These are phyloP conservation scores for Tychaedon coryphoeus DNA, from an alignment of 2,113 vertebrate species.

Conservation along the genomic window DNA sequence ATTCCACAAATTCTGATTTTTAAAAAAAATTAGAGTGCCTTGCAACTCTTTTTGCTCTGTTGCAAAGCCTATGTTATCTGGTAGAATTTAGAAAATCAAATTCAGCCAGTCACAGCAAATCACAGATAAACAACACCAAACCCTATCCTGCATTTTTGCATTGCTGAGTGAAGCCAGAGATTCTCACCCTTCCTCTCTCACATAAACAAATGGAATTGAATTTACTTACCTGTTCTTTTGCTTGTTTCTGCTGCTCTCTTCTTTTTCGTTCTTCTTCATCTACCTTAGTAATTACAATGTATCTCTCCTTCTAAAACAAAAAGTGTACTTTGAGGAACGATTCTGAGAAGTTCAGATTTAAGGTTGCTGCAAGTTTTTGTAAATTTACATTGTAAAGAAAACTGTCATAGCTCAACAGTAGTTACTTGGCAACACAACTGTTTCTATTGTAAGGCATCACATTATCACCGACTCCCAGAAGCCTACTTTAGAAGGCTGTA, in stretches of 20 bases:
- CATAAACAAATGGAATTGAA: background rate
- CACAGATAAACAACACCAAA: background rate
- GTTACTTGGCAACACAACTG: background rate
- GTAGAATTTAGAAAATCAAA: background rate
- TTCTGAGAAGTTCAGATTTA: background rate
- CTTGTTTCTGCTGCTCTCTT: constrained; percentile 88
- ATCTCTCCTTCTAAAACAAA: constrained; percentile 88
- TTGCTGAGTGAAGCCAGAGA: background rate
- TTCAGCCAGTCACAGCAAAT: background rate
- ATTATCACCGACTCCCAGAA: background rate
- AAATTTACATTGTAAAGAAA: background rate
- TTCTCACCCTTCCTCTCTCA: background rate
- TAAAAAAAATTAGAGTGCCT: background rate
- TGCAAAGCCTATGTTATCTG: background rate
- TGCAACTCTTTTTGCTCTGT: background rate
- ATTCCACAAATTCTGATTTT: background rate
- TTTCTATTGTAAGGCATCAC: background rate
- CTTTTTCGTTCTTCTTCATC: constrained; percentile 92
- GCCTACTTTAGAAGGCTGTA: background rate
- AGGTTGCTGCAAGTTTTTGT: background rate
- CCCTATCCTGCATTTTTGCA: background rate
- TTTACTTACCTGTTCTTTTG: constrained; percentile 86
- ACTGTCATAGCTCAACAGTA: background rate
- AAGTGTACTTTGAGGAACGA: background rate
- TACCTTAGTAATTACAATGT: constrained; percentile 90